A percentile compares a stretch with the other conserved stretches of the same genome.
Conservation (phyloP, 2,888 invertebrate genomes). For the Conus canariensis region DNA sequence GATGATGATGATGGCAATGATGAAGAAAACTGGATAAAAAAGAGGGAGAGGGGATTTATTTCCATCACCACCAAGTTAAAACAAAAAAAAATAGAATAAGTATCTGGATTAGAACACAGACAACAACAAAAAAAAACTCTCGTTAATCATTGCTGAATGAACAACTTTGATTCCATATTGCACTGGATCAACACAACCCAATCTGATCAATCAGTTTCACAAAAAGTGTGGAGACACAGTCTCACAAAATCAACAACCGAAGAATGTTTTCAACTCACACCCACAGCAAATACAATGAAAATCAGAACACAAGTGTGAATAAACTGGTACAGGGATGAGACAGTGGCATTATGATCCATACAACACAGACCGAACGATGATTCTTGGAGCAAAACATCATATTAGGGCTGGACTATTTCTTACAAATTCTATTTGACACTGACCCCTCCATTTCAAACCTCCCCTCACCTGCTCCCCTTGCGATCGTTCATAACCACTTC, state of each 20-base stretch:
- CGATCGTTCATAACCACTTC: too few relatives aligned
- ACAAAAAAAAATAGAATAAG: background rate
- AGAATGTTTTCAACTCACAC: background rate
- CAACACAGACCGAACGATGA: too few relatives aligned
- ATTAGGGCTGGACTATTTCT: too few relatives aligned
- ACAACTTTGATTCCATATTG: constrained; percentile 33
- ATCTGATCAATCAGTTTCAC: too few relatives aligned
- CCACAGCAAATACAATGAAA: background rate
- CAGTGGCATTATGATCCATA: too few relatives aligned
- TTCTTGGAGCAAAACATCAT: too few relatives aligned
- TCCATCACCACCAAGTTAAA: constrained; percentile 5
- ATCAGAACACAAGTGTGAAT: too few relatives aligned
- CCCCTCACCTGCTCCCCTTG: too few relatives aligned
- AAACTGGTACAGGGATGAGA: too few relatives aligned
- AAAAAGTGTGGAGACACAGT: background rate
- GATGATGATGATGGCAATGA: too few relatives aligned
- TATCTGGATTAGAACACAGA: background rate
- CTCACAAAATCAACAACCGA: background rate
- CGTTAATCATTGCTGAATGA: background rate
- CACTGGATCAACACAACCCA: constrained; percentile 32
- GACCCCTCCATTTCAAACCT: too few relatives aligned
- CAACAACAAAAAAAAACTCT: background rate
- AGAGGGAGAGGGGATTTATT: background rate
- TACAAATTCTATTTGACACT: too few relatives aligned
- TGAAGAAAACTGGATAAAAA: background rate